These are phyloP conservation scores for Anser cygnoides DNA, from an alignment of 2,113 vertebrate genomes.

Conservation along the genomic window DNA sequence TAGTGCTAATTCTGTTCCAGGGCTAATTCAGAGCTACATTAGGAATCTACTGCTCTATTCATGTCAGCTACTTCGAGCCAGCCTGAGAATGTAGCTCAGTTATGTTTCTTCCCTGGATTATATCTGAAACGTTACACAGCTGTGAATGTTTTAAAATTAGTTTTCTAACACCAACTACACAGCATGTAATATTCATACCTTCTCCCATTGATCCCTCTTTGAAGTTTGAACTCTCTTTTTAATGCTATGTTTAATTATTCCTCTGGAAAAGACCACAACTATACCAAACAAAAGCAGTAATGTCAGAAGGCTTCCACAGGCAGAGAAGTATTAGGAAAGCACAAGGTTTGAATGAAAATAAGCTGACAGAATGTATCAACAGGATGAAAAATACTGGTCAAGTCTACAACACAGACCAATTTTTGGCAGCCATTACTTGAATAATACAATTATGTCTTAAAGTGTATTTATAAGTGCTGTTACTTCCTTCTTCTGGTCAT, in stretches of 20 bases:
- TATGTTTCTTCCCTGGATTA: background rate
- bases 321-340: background rate
- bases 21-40: background rate
- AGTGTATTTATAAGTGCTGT: background rate
- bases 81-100: background rate
- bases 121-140: background rate
- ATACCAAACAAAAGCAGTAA: background rate
- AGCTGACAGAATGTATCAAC: background rate
- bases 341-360: background rate
- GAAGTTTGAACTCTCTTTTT: background rate
- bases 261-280: background rate
- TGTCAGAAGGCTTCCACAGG: background rate
- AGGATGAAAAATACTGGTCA: background rate
- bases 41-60: background rate
- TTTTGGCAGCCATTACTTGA: background rate
- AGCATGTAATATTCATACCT: background rate
- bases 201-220: background rate
- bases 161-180: background rate
- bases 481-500: background rate
- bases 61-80: background rate
- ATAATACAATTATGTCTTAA: background rate
- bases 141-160: background rate
- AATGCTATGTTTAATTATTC: background rate
- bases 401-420: background rate
- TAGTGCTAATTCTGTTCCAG: background rate